A percentile compares a stretch with the other conserved stretches of the same genome.
Evolutionary conservation across 2,888 invertebrate species (phyloP).

Genomic region (Lasioglossum leucozonium): DNA sequence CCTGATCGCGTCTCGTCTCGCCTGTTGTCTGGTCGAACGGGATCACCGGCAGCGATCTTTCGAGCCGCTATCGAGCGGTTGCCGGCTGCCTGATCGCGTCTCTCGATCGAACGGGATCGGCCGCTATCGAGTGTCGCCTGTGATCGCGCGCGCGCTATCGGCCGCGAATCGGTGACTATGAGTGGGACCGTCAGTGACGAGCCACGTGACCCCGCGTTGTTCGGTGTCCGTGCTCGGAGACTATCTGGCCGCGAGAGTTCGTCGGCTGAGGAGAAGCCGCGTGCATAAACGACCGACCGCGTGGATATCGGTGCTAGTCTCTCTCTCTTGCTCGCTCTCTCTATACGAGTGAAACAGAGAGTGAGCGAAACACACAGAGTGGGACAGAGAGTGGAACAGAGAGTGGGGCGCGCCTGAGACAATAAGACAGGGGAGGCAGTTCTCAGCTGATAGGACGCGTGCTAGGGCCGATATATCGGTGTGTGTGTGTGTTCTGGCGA

Average conservation of each 20-base stretch:
- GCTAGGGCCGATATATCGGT: not conserved
- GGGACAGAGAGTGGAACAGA: not conserved
- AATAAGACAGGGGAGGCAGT: conserved; percentile 25
- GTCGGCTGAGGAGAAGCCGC: conserved; percentile 11
- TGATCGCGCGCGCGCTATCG: not conserved
- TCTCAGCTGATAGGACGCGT: conserved; percentile 26
- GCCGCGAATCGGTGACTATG: not conserved
- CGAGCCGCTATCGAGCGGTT: not conserved
- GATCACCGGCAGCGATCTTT: not conserved
- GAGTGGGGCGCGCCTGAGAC: not conserved
- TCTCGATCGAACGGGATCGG: not conserved
- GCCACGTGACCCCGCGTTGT: conserved; percentile 6
- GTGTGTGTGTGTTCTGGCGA: not conserved
- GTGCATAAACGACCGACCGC: conserved; percentile 27
- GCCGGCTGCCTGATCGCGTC: not conserved
- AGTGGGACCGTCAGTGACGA: not conserved
- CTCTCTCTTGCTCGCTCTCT: too few relatives aligned
- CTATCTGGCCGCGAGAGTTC: not conserved
- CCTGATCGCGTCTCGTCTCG: not conserved
- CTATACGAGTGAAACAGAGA: too few relatives aligned
- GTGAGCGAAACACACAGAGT: not conserved
- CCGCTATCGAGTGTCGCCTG: not conserved
- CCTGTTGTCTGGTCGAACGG: not conserved
- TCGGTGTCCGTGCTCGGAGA: not conserved
- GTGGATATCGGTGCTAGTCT: not conserved